These are phyloP conservation scores for Sebastiscus tertius DNA, from an alignment of 2,797 vertebrate genomes.

Conservation along the genomic window DNA sequence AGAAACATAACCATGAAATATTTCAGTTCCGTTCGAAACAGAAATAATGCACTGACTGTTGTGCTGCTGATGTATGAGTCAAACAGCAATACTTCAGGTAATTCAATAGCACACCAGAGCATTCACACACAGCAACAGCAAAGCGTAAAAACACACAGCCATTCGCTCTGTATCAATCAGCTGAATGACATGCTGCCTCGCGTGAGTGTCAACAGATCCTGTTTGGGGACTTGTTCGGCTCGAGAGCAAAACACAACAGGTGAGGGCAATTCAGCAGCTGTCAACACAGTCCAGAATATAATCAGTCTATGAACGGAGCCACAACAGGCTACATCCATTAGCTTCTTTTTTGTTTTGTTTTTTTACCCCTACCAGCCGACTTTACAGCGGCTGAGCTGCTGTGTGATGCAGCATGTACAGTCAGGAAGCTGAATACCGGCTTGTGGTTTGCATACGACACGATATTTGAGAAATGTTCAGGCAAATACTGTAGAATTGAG, in stretches of 20 bases:
- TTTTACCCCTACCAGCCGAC: conserved; percentile 12
- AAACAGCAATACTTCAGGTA: conserved; percentile 42
- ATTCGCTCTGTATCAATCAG: conserved; percentile 70
- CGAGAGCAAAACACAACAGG: conserved; percentile 78
- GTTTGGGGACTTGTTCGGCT: conserved; percentile 72
- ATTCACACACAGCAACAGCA: conserved; percentile 27
- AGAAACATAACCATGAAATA: conserved; percentile 45
- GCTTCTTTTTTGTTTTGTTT: conserved; percentile 4
- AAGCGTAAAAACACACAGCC: conserved; percentile 51
- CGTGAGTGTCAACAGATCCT: conserved; percentile 73
- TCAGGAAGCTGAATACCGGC: conserved; percentile 23
- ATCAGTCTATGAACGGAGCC: conserved; percentile 70
- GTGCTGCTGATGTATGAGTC: conserved; percentile 31
- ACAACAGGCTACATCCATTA: conserved; percentile 57
- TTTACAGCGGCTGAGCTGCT: conserved; percentile 9
- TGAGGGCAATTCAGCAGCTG: conserved; percentile 80
- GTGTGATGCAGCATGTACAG: conserved; percentile 2
- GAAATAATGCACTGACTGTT: conserved; percentile 45
- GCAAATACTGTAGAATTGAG: conserved; percentile 37
- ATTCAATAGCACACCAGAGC: conserved; percentile 50
- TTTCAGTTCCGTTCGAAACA: conserved; percentile 39
- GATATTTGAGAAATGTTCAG: conserved; percentile 58
- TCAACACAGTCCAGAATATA: conserved; percentile 75
- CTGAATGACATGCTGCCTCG: conserved; percentile 59
- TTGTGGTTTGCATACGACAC: conserved; percentile 44